Evolutionary conservation across 2,797 vertebrate genomes (phyloP), one percentile per base, ranked within the genome.

Genomic region (Tragelaphus oryx): DNA sequence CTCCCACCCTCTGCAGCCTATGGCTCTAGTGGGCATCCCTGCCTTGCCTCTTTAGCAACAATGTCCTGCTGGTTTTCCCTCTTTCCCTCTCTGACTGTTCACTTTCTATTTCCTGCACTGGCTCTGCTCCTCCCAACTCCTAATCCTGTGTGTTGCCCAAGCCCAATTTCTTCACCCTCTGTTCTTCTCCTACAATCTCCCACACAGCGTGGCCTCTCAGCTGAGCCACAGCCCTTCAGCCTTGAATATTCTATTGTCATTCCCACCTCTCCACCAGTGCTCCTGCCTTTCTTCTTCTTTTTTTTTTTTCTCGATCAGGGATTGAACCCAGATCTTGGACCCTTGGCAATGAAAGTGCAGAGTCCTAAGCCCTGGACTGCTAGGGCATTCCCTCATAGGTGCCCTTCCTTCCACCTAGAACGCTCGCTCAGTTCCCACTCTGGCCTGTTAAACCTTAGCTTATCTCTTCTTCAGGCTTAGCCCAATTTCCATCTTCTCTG

Each of bases 401-500:
- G 59, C 57, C 93, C 84, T 79, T 37, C 80, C 65, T 96, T 91
- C 48, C 26, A 24, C 81, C 79, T 28, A 65, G 24, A 54, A 71
- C 10, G 52, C 79, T 96, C 33, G 46, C 79, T 96, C 33, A 33
- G 60, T 59, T 55, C 48, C 83, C 12, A 75, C 48, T 93, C 76
- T 37, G 48, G 46, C 94, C 60, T 91, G 22, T 78, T 62, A n/a
- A 14, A 68, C 20, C 57, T 90, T 52, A 74, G 86, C 57, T 87
- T 82, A 30, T 79, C 87, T 92, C 50, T 94, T 84, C 74, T 59
- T 33, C 75, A 90, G 91, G 74, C 74, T 71, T 93, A 93, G 89
- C 87, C n/a, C 68, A 48, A 84, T 87, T 87, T 82, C 93, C 33
- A n/a, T 68, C 76, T 95, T 78, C 82, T 96, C 68, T 62, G 48